phyloP scores from a whole-genome alignment of 2,113 vertebrate species.

The Tinamus guttatus region DNA sequence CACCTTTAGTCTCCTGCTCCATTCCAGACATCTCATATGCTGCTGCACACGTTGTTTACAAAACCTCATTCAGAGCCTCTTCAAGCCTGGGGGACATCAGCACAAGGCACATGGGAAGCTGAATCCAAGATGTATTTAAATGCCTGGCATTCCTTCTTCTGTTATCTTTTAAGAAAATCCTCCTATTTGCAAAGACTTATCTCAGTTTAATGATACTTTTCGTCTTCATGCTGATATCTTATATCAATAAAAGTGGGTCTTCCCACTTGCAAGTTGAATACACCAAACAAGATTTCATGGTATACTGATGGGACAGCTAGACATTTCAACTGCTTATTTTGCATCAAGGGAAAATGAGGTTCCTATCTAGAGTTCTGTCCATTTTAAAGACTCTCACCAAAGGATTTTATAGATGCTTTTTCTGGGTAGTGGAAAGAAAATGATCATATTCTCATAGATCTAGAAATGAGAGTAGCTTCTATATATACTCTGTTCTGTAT shows the following conservation, averaged over 20 bases:
- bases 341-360: background rate
- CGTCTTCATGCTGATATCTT: background rate
- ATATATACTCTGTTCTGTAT: background rate
- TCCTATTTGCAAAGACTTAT: constrained; percentile 34
- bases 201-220: background rate
- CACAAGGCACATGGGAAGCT: background rate
- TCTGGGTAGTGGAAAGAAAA: background rate
- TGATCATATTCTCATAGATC: background rate
- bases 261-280: background rate
- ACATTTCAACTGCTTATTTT: background rate
- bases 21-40: background rate
- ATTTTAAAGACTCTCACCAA: background rate
- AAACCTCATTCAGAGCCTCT: background rate
- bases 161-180: constrained; percentile 29
- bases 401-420: background rate
- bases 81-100: background rate
- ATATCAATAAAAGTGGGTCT: background rate
- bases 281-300: background rate
- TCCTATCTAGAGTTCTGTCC: background rate
- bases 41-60: background rate
- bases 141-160: background rate
- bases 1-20: background rate
- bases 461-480: background rate
- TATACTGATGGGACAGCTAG: background rate
- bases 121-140: constrained; percentile 17